phyloP scores from a whole-genome alignment of 2,797 vertebrate genomes.

The Vespertilio murinus region DNA sequence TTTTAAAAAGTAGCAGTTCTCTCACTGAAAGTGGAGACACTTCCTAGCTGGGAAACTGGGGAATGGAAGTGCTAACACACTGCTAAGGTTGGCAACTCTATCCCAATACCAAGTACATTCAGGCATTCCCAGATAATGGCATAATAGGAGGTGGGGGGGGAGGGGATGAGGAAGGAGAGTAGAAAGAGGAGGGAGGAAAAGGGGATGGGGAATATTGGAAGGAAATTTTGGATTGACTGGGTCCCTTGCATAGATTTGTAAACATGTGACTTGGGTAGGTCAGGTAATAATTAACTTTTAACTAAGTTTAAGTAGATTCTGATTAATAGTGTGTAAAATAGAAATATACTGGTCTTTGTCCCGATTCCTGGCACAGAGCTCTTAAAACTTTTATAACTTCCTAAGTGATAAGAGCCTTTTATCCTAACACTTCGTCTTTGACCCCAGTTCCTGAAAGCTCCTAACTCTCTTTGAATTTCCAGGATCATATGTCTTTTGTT shows the following conservation, averaged over 20 bases:
- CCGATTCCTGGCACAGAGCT: background rate
- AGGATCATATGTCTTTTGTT: background rate
- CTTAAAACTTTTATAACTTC: background rate
- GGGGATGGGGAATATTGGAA: background rate
- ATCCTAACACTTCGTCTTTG: background rate
- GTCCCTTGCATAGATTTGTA: background rate
- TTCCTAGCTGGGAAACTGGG: background rate
- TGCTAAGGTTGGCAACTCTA: background rate
- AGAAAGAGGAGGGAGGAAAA: background rate
- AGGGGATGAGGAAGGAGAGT: background rate
- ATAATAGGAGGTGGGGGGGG: background rate
- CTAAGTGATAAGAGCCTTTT: background rate
- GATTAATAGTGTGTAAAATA: background rate
- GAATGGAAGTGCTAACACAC: background rate
- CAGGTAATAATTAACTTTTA: background rate
- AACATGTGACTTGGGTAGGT: background rate
- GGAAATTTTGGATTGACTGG: background rate
- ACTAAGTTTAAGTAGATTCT: background rate
- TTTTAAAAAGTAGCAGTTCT: background rate
- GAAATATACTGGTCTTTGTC: background rate
- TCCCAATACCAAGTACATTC: background rate
- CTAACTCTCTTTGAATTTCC: background rate
- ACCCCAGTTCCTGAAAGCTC: background rate
- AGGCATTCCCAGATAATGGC: background rate
- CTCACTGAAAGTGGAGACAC: background rate